These are phyloP conservation scores for Euleptes europaea DNA, from an alignment of 2,113 vertebrate genomes.

Conservation along the genomic window DNA sequence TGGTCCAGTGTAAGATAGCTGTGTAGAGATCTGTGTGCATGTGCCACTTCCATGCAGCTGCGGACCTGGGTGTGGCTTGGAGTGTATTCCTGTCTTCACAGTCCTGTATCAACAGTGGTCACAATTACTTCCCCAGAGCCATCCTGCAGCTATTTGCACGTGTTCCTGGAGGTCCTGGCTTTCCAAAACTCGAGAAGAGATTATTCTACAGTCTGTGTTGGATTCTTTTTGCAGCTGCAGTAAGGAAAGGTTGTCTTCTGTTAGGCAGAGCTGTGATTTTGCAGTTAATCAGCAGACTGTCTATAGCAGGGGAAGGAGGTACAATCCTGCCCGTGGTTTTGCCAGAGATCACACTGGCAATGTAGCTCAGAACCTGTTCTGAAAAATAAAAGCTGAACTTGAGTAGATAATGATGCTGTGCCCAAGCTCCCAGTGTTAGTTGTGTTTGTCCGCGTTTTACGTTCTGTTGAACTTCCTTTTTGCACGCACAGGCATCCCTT, in stretches of 20 bases:
- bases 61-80: neutral
- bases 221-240: neutral
- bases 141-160: too few species aligned
- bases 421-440: accelerated
- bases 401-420: neutral
- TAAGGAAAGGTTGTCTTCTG: neutral
- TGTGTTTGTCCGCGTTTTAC: neutral
- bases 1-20: neutral
- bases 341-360: neutral
- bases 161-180: neutral
- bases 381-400: neutral
- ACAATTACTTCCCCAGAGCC: neutral
- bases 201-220: neutral
- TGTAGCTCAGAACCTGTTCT: neutral
- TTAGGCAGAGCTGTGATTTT: neutral
- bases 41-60: too few species aligned
- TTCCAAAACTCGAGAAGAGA: neutral
- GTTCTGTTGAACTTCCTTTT: neutral
- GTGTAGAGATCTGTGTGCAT: neutral
- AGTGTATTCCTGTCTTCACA: neutral
- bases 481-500: conserved; percentile 81
- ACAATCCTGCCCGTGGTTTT: neutral
- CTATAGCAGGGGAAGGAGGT: neutral
- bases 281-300: neutral
- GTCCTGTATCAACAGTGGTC: neutral